A percentile compares a stretch with the other conserved stretches of the same genome.
These are phyloP conservation scores for Bufo gargarizans DNA, from an alignment of 2,113 vertebrate species.

Conservation along the genomic window DNA sequence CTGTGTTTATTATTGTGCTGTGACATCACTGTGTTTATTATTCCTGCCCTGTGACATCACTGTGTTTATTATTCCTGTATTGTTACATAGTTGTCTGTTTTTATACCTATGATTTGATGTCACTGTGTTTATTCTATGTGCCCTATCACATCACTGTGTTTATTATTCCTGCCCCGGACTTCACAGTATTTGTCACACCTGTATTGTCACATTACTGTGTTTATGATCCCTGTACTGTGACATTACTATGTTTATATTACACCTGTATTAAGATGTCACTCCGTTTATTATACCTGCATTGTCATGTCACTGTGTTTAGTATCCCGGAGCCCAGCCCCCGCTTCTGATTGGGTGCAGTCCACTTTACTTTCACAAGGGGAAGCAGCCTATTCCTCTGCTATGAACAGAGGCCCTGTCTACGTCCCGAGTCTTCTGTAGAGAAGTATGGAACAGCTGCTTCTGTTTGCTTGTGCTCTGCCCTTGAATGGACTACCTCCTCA, in stretches of 20 bases:
- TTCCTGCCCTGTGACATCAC: background rate
- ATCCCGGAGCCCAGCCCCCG: too few species aligned
- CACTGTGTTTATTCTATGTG: background rate
- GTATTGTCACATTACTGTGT: background rate
- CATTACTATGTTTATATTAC: background rate
- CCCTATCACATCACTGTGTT: background rate
- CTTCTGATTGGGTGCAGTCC: too few species aligned
- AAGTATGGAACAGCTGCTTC: too few species aligned
- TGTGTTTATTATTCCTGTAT: background rate
- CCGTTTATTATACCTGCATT: background rate
- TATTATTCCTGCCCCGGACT: background rate
- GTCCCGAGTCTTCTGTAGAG: too few species aligned
- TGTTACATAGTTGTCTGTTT: background rate
- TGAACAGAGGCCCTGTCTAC: too few species aligned
- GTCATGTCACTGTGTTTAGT: too few species aligned
- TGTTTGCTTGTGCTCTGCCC: too few species aligned
- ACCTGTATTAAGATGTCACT: background rate
- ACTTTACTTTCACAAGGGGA: too few species aligned
- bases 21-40: background rate
- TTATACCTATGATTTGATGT: background rate
- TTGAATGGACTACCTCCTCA: too few species aligned
- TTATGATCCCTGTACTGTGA: background rate
- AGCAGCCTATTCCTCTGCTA: too few species aligned
- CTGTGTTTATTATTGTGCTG: background rate
- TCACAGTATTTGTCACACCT: too few species aligned